phyloP scores from a whole-genome alignment of 1,140 invertebrate species.

The Carposina sasakii region DNA sequence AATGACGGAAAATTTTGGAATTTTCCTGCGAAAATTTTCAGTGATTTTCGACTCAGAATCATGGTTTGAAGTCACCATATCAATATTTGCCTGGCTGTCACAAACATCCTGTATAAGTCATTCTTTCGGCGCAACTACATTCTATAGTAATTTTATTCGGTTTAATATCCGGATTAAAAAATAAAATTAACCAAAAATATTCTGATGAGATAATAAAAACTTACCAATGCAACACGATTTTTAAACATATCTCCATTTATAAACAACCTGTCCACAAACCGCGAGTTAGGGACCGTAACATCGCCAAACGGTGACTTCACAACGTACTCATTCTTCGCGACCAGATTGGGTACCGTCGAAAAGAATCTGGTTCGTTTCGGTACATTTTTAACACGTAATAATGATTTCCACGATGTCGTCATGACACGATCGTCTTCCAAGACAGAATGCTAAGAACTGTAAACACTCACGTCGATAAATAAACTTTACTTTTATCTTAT shows the following conservation, averaged over 20 bases:
- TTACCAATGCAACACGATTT: slow-evolving; percentile 53
- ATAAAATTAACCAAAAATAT: slow-evolving; percentile 4
- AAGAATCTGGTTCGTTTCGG: too few relatives aligned
- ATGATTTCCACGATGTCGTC: too few relatives aligned
- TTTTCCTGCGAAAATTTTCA: too few relatives aligned
- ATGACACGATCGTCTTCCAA: too few relatives aligned
- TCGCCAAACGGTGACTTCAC: slow-evolving; percentile 45
- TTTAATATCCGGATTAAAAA: neutral
- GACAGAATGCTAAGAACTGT: too few relatives aligned
- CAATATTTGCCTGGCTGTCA: neutral
- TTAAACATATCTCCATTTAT: slow-evolving; percentile 30
- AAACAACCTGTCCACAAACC: slow-evolving; percentile 50
- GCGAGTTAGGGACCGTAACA: slow-evolving; percentile 41
- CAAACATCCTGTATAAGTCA: neutral
- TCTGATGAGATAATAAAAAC: slow-evolving; percentile 21
- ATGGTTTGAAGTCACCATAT: neutral
- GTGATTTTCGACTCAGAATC: too few relatives aligned
- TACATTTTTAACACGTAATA: too few relatives aligned
- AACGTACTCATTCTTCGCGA: slow-evolving; percentile 32
- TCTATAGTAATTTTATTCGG: slow-evolving; percentile 15
- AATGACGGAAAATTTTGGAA: too few relatives aligned
- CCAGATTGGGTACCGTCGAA: too few relatives aligned
- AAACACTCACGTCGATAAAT: too few relatives aligned
- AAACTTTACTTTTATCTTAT: too few relatives aligned
- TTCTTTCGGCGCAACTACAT: slow-evolving; percentile 6